phyloP scores from a whole-genome alignment of 2,888 invertebrate species.

The Zeuzera pyrina region DNA sequence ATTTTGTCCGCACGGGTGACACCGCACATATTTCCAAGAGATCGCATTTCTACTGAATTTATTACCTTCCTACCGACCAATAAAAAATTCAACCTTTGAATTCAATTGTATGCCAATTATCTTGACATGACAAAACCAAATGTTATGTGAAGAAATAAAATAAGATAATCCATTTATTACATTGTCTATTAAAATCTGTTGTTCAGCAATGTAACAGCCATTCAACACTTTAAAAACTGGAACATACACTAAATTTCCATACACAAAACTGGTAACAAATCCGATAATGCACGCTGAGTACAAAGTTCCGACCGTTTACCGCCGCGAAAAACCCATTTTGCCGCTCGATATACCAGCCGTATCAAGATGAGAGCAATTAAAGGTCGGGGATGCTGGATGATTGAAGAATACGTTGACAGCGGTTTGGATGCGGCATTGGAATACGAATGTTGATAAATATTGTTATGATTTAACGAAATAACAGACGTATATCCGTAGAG shows the following conservation, averaged over 20 bases:
- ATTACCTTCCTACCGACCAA: too few species aligned
- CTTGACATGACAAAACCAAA: too few species aligned
- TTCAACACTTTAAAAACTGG: too few species aligned
- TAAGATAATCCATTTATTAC: too few species aligned
- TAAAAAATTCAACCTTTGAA: too few species aligned
- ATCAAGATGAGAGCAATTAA: constrained; percentile 73
- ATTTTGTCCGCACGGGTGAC: too few species aligned
- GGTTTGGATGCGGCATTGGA: constrained; percentile 18
- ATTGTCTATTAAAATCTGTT: too few species aligned
- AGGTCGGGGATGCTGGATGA: constrained; percentile 35
- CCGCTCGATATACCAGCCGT: constrained; percentile 70
- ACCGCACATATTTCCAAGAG: too few species aligned
- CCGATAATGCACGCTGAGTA: constrained; percentile 59
- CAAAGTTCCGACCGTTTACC: constrained; percentile 63
- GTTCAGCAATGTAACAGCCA: background rate
- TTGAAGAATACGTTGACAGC: constrained; percentile 2
- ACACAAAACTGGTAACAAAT: constrained; percentile 39
- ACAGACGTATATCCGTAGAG: too few species aligned
- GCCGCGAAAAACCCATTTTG: constrained; percentile 68
- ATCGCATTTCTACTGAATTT: too few species aligned
- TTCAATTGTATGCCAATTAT: too few species aligned
- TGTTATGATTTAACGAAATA: background rate
- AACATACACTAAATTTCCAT: constrained; percentile 2
- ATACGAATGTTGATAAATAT: background rate
- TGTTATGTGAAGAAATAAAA: too few species aligned